These are phyloP conservation scores for Tringa solitaria DNA, from an alignment of 2,113 vertebrate species.

Conservation along the genomic window DNA sequence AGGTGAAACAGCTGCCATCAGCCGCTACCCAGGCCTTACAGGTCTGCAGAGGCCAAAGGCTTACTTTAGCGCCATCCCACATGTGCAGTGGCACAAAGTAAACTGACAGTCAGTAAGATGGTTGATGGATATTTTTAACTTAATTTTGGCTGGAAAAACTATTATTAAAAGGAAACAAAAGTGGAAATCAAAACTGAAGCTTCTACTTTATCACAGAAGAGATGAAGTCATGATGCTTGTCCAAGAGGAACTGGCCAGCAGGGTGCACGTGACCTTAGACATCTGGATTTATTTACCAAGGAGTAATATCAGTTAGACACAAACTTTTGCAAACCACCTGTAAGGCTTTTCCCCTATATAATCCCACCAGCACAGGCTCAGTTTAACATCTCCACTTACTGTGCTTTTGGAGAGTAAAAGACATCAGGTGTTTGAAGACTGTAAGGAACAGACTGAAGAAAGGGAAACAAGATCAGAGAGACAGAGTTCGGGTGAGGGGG, in stretches of 20 bases:
- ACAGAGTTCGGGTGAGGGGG: background rate
- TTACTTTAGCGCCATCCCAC: background rate
- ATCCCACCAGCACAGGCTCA: background rate
- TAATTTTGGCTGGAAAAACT: background rate
- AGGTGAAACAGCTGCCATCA: background rate
- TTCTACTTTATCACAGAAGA: background rate
- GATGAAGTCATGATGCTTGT: background rate
- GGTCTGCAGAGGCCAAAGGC: background rate
- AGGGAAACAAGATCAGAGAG: background rate
- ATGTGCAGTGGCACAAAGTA: background rate
- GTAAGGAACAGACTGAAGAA: background rate
- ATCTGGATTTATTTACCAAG: background rate
- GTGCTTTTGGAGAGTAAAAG: background rate
- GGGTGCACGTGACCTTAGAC: background rate
- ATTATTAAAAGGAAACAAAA: background rate
- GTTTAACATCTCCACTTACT: background rate
- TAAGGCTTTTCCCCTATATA: background rate
- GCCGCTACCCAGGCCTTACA: background rate
- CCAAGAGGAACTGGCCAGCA: background rate
- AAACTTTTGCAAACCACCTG: background rate
- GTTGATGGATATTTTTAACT: background rate
- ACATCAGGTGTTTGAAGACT: conserved; percentile 2
- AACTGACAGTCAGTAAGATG: background rate
- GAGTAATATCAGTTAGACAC: background rate
- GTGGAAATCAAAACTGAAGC: background rate